A percentile compares a stretch with the other conserved stretches of the same genome.
Evolutionary conservation across 1,140 invertebrate species (phyloP).

Genomic region (Eciton burchellii): DNA sequence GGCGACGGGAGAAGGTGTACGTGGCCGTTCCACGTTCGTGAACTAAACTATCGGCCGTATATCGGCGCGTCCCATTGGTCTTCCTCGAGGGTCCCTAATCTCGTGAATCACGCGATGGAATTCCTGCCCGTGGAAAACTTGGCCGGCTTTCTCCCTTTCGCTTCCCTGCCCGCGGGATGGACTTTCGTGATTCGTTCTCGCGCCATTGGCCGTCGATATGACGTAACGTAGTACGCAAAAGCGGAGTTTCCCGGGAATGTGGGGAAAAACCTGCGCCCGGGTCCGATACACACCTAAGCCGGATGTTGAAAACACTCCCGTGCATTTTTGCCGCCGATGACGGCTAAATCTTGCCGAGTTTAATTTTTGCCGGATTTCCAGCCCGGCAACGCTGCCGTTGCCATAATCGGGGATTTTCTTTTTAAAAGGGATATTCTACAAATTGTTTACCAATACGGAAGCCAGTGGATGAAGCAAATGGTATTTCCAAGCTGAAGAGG

Average conservation of each 20-base stretch:
- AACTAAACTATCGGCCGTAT: constrained; percentile 57
- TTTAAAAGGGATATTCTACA: too few species aligned
- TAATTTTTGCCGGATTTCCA: background rate
- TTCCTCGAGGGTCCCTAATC: constrained; percentile 58
- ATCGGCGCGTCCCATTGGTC: constrained; percentile 57
- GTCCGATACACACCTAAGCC: background rate
- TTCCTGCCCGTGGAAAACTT: constrained; percentile 45
- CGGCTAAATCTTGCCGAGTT: background rate
- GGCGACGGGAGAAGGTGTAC: constrained; percentile 30
- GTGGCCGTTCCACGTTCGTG: constrained; percentile 10
- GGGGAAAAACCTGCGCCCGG: too few species aligned
- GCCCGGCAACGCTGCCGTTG: background rate
- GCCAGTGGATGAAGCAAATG: background rate
- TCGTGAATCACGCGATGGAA: constrained; percentile 61
- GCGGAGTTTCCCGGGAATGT: background rate
- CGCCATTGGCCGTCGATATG: background rate
- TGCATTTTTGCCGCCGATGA: background rate
- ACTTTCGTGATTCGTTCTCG: background rate
- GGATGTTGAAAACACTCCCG: background rate
- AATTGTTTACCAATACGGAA: too few species aligned
- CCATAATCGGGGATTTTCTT: too few species aligned
- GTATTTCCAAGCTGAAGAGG: background rate
- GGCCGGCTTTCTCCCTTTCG: background rate
- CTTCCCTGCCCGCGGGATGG: background rate
- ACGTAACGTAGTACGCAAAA: constrained; percentile 7